These are phyloP conservation scores for Tupaia chinensis DNA, from an alignment of 2,113 vertebrate species.

Conservation along the genomic window DNA sequence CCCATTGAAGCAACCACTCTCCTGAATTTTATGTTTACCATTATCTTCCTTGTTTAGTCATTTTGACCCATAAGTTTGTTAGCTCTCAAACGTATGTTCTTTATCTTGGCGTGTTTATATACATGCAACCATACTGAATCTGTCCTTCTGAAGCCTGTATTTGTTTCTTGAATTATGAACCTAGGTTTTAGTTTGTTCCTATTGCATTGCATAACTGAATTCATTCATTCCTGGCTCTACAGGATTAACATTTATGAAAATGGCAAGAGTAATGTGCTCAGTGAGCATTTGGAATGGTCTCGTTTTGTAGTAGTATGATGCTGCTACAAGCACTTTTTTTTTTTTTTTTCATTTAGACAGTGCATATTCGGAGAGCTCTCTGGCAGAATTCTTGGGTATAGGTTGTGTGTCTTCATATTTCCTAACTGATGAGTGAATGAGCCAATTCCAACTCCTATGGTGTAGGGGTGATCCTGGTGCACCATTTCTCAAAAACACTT, in stretches of 20 bases:
- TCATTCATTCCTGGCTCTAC: neutral
- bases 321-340: neutral
- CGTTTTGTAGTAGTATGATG: neutral
- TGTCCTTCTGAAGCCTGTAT: neutral
- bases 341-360: neutral
- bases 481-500: neutral
- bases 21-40: neutral
- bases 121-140: neutral
- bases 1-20: too few relatives aligned
- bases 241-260: neutral
- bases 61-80: neutral
- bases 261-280: neutral
- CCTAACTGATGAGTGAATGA: neutral
- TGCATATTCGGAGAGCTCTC: neutral
- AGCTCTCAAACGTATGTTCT: neutral
- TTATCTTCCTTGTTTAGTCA: neutral
- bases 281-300: neutral
- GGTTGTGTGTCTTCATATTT: neutral
- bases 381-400: neutral
- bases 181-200: neutral
- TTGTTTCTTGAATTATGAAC: conserved; percentile 2
- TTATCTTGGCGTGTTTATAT: neutral
- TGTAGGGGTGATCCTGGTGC: too few relatives aligned
- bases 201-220: neutral
- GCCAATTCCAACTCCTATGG: neutral